These are phyloP conservation scores for Ruditapes philippinarum DNA, from an alignment of 1,140 invertebrate genomes.

Conservation along the genomic window DNA sequence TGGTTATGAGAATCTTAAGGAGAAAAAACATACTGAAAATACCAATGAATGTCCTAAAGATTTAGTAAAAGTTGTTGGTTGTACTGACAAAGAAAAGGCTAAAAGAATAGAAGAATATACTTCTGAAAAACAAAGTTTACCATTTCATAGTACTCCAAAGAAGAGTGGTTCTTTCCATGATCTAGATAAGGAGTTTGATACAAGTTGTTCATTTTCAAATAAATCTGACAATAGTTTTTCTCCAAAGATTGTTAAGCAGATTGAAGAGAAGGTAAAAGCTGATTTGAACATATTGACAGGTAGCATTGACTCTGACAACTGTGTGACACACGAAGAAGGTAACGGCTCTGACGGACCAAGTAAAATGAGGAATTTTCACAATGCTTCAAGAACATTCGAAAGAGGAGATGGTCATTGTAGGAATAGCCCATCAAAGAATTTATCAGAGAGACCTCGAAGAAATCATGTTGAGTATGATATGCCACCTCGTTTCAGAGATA, in stretches of 20 bases:
- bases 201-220: too few relatives aligned
- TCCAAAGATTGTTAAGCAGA: background rate
- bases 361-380: background rate
- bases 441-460: background rate
- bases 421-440: background rate
- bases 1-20: background rate
- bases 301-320: background rate
- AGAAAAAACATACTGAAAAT: background rate
- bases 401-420: background rate
- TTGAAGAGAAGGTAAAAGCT: background rate
- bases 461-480: background rate
- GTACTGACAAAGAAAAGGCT: too few relatives aligned
- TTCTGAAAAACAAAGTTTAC: background rate
- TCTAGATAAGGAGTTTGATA: too few relatives aligned
- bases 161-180: background rate
- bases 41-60: too few relatives aligned
- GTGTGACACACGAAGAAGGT: background rate
- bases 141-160: slow-evolving; percentile 36
- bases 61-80: too few relatives aligned
- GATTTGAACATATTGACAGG: background rate
- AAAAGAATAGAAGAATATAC: background rate
- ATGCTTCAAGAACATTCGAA: background rate
- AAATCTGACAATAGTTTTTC: background rate
- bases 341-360: background rate
- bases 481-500: background rate